Conservation (phyloP, 2,888 invertebrate species). For the Drosophila planitibia region DNA sequence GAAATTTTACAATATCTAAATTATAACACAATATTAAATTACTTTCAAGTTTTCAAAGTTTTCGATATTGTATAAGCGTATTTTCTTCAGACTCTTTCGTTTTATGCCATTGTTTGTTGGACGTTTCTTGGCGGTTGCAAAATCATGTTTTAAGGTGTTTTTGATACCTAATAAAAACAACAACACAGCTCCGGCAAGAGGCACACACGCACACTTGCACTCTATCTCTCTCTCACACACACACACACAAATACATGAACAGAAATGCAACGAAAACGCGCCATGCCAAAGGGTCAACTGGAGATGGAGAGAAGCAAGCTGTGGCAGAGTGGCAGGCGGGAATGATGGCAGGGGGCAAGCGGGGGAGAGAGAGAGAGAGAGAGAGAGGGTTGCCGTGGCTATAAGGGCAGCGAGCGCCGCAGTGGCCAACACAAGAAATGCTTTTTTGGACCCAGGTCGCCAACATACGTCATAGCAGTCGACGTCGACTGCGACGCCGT, state of each 20-base stretch:
- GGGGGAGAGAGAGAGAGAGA: conserved; percentile 1
- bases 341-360: background rate
- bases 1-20: background rate
- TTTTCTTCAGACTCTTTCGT: conserved; percentile 2
- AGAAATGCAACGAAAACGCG: conserved; percentile 63
- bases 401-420: conserved; percentile 56
- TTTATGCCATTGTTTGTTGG: conserved; percentile 60
- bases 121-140: conserved; percentile 72
- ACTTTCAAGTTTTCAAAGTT: background rate
- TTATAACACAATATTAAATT: background rate
- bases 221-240: background rate
- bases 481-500: conserved; percentile 58
- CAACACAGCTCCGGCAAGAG: conserved; percentile 58
- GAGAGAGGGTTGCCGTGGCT: conserved; percentile 39
- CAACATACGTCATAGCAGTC: conserved; percentile 68
- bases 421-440: conserved; percentile 47
- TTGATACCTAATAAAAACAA: conserved; percentile 82
- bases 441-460: conserved; percentile 45
- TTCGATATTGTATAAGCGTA: background rate
- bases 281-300: conserved; percentile 70
- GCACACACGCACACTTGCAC: conserved; percentile 15
- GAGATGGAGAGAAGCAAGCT: conserved; percentile 34
- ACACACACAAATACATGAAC: conserved; percentile 1
- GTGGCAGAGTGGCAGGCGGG: conserved; percentile 17
- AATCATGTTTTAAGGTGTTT: conserved; percentile 82